phyloP scores from a whole-genome alignment of 2,888 invertebrate genomes.

The Nephrotoma flavescens region DNA sequence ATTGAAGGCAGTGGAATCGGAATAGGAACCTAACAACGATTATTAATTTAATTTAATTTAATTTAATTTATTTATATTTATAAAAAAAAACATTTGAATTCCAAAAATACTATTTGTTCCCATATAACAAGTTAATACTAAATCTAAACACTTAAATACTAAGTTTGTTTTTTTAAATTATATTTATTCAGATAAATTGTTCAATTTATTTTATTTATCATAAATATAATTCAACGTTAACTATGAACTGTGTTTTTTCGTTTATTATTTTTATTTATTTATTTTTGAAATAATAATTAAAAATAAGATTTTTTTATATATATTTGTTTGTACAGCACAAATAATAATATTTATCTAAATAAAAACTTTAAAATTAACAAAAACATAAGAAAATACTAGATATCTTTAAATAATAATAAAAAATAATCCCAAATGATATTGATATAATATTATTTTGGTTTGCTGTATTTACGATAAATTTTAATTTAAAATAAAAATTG shows the following conservation, averaged over 20 bases:
- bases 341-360: background rate
- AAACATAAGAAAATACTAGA: background rate
- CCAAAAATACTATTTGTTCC: slow-evolving; percentile 8
- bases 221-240: slow-evolving; percentile 15
- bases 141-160: background rate
- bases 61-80: no score
- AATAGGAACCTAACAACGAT: background rate
- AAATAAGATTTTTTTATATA: slow-evolving; percentile 10
- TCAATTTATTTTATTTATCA: background rate
- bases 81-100: background rate
- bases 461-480: background rate
- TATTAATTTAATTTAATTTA: background rate
- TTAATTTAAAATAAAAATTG: background rate
- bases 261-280: background rate
- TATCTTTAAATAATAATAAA: background rate
- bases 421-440: background rate
- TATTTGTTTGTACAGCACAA: background rate
- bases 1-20: background rate
- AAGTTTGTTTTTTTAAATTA: slow-evolving; percentile 7
- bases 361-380: background rate
- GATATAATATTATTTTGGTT: background rate
- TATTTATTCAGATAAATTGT: slow-evolving; percentile 14
- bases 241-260: slow-evolving; percentile 19
- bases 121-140: slow-evolving; percentile 5
- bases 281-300: slow-evolving; percentile 5